These are phyloP conservation scores for Poliocrania exsul DNA, from an alignment of 2,797 vertebrate genomes.

Conservation along the genomic window DNA sequence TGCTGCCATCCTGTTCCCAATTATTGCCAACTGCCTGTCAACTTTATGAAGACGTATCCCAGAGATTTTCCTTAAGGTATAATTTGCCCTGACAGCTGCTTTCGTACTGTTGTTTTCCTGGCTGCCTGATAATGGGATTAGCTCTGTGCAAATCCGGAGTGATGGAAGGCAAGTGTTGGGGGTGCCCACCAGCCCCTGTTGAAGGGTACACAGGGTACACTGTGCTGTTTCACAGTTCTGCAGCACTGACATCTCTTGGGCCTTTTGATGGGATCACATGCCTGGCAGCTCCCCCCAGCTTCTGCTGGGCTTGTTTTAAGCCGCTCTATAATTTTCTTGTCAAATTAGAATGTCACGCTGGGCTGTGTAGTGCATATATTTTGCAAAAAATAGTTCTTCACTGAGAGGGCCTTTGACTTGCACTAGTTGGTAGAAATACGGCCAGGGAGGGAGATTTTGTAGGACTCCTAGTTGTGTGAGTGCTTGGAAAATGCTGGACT, in stretches of 20 bases:
- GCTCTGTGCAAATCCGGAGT: background rate
- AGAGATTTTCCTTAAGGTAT: background rate
- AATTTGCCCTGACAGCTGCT: background rate
- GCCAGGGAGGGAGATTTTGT: background rate
- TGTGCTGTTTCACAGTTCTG: rapidly evolving
- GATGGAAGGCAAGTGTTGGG: background rate
- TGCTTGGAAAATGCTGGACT: rapidly evolving
- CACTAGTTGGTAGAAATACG: background rate
- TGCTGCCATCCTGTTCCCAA: rapidly evolving
- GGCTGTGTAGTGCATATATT: background rate
- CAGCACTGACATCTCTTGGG: rapidly evolving
- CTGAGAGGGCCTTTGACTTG: background rate
- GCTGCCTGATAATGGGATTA: constrained; percentile 27
- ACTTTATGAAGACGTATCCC: background rate
- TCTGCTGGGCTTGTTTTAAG: background rate
- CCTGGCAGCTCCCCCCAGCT: background rate
- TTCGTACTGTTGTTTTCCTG: background rate
- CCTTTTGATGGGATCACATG: background rate
- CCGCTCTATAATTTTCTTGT: constrained; percentile 34
- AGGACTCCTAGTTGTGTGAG: rapidly evolving
- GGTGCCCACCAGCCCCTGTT: rapidly evolving
- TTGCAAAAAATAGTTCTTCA: background rate
- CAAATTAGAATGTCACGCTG: background rate
- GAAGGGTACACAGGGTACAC: background rate
- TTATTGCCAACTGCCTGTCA: background rate